Evolutionary conservation across 1,140 invertebrate species (phyloP), one percentile per base, ranked within the genome.

Genomic region (Drosophila kurseongensis): DNA sequence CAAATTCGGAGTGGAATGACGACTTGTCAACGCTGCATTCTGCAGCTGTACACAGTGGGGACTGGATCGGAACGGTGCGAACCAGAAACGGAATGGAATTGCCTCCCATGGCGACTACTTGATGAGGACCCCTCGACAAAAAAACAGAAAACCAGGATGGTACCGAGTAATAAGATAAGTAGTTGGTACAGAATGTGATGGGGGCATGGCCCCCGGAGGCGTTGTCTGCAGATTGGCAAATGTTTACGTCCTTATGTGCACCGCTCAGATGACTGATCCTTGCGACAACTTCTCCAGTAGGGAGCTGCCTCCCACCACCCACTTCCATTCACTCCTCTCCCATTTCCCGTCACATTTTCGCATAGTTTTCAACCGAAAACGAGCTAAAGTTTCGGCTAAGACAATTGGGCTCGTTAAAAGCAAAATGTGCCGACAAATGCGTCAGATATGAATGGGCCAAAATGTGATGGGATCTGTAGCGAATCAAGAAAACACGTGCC

Each of bases 11-110:
- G 32, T 35, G 48, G 61, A 51, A 32, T 75, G 78, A 81, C 73
- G 78, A 80, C 78, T 84, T 86, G 81, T 85, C 78, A 85, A 85
- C 68, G 78, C 47, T 85, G 81, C 81, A 86, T 55, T 73, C 85
- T 86, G 78, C 81, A 86, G 59, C 60, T 63, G 50, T 55, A 56
- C 50, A 59, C 65, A 71, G 60, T 58, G 54, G 80, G 67, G 78
- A 85, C 42, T 59, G 41, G 29, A 51, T 32, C 27, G 29, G 48
- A 51, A 51, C 29, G 48, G 48, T 7, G 18, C 42, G 42, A 65
- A 60, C 57, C 41, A 54, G 40, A 56, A 65, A 29, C 40, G 66
- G 63, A 51, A 67, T 62, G 75, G 74, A 56, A 71, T 71, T 69
- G 51, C 66, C 68, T 72, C 68, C 68, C 68, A 72, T 71, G 68